Percentiles rank a stretch among this genome's conserved stretches.
phyloP scores from a whole-genome alignment of 2,888 invertebrate species.

The Villa cingulata region DNA sequence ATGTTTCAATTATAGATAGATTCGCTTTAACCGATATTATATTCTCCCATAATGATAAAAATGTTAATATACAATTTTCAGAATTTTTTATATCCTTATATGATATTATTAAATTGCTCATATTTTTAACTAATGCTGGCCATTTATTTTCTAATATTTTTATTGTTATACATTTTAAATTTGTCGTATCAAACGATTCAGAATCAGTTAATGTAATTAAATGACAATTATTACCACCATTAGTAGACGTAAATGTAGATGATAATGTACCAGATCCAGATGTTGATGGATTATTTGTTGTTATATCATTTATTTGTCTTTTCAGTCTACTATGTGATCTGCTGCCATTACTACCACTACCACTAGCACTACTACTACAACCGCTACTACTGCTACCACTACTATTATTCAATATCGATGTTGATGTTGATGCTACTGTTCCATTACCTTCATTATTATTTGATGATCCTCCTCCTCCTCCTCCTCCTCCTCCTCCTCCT shows the following conservation, averaged over 20 bases:
- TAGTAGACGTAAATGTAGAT: background rate
- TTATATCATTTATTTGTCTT: background rate
- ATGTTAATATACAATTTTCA: conserved; percentile 63
- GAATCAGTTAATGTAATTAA: conserved; percentile 51
- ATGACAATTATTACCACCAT: conserved; percentile 22
- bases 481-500: too few species aligned
- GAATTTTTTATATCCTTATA: conserved; percentile 31
- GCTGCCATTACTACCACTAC: conserved; percentile 2
- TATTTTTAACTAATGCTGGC: conserved; percentile 63
- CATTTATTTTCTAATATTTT: conserved; percentile 74
- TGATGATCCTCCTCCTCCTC: too few species aligned
- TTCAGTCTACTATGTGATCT: conserved; percentile 1
- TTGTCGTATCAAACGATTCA: conserved; percentile 72
- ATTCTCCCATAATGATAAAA: conserved; percentile 76
- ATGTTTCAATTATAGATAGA: conserved; percentile 75
- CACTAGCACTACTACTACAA: background rate
- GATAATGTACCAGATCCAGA: background rate
- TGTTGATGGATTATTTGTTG: background rate
- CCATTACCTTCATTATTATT: conserved; percentile 11
- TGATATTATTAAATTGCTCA: conserved; percentile 33
- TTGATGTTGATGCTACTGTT: conserved; percentile 12
- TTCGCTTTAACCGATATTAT: conserved; percentile 84
- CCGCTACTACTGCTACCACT: conserved; percentile 10
- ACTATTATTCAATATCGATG: conserved; percentile 8
- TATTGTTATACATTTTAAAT: conserved; percentile 73